Base-by-base conservation (phyloP, 2,113 vertebrate species). In the Hassar affinis region DNA sequence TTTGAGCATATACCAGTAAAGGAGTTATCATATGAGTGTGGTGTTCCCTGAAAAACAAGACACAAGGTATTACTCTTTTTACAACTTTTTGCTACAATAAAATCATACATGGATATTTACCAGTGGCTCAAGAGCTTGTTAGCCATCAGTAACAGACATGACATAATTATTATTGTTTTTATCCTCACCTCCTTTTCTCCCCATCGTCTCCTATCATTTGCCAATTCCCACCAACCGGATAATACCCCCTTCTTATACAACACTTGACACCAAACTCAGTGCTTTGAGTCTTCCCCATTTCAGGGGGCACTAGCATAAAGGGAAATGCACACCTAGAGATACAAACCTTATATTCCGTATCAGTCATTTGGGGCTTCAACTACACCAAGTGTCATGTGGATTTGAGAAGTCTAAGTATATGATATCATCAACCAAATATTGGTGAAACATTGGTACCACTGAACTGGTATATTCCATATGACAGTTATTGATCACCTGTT, bases 1-100 rank as follows among this genome's bases (percentile, higher is more conserved):
- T 95, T 92, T 99, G 97, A 56, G 97, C 96, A 0, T 94, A 94
- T 7, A 98, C 91, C 78, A 99, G 85, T 22, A 99, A 80, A 0
- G 97, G 96, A 27, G 91, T 95, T 83, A 98, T 87, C 79, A 95
- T 93, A 79, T 94, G 94, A 64, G 94, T 91, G 68, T 97, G 97
- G 52, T 94, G 94, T 88, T 97, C 96, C 86, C 97, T 99, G 64
- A 57, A 64, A 89, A 11, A 87, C 6, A 85, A 1, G 6, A 11
- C 51, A 22, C 6, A 79, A 42, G 14, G 27, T 33, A 69, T 42
- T 42, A 35, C 17, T 33, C n/a, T 56, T 56, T 56, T 64, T 33
- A 35, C 2, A n/a, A n/a, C n/a, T n/a, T n/a, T 35, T 66, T 66
- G 17, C 30, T 18, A 35, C 15, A 30, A 64, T 33, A 64, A 64